Conservation (phyloP, 2,797 vertebrate genomes). For the Streptopelia turtur region DNA sequence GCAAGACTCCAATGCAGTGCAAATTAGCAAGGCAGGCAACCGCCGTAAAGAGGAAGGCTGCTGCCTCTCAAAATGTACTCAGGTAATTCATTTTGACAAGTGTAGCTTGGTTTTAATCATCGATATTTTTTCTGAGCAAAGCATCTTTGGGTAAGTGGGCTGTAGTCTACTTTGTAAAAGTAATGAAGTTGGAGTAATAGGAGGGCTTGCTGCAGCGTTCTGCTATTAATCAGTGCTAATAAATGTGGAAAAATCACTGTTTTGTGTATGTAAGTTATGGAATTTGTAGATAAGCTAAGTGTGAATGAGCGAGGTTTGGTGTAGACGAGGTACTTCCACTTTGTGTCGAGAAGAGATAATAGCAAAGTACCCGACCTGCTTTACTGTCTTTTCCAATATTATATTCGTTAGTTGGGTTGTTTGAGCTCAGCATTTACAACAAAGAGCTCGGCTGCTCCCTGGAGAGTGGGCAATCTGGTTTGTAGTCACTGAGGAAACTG, state of each 20-base stretch:
- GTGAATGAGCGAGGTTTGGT: not conserved
- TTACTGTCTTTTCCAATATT: not conserved
- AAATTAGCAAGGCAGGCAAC: not conserved
- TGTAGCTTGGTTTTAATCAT: constrained; percentile 45
- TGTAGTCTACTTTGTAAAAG: not conserved
- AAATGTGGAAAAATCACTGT: not conserved
- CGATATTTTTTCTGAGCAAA: constrained; percentile 11
- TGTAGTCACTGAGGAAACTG: not conserved
- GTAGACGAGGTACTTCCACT: not conserved
- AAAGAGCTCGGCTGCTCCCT: not conserved
- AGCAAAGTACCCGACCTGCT: rapidly evolving
- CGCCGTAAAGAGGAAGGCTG: not conserved
- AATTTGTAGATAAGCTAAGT: constrained; percentile 1
- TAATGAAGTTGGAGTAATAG: not conserved
- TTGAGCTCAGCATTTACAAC: not conserved
- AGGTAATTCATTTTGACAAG: constrained; percentile 34
- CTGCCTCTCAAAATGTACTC: not conserved
- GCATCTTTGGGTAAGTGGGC: not conserved
- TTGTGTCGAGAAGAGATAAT: not conserved
- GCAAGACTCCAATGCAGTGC: rapidly evolving
- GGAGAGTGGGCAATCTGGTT: rapidly evolving
- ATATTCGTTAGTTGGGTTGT: rapidly evolving
- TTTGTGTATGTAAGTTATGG: not conserved
- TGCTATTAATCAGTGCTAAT: not conserved
- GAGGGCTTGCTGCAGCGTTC: not conserved